Percentiles rank a stretch among this genome's conserved stretches.
Evolutionary conservation across 2,113 vertebrate species (phyloP).

Genomic region (Chionis minor): DNA sequence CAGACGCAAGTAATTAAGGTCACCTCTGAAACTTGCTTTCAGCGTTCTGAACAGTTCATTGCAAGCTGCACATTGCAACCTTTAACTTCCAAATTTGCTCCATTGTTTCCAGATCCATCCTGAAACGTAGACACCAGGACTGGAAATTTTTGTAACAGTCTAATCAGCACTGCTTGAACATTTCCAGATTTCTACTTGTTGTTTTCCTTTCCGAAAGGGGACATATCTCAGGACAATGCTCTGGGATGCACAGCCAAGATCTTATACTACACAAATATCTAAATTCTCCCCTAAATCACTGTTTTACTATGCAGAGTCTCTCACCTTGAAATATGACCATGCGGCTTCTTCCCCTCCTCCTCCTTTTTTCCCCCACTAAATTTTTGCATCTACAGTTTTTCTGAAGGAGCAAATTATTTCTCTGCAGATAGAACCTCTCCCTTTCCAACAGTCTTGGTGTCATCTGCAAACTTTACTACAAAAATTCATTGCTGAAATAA

Average conservation of each 20-base stretch:
- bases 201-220: neutral
- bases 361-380: neutral
- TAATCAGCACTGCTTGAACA: neutral
- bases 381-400: neutral
- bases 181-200: neutral
- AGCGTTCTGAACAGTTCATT: neutral
- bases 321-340: neutral
- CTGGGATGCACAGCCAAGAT: neutral
- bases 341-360: neutral
- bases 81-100: neutral
- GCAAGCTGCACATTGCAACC: neutral
- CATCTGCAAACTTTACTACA: neutral
- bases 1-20: neutral
- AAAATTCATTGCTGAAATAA: neutral
- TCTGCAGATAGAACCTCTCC: neutral
- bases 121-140: neutral
- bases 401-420: neutral
- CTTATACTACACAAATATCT: neutral
- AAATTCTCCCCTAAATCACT: neutral
- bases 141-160: neutral
- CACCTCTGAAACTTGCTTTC: neutral
- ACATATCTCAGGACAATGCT: neutral
- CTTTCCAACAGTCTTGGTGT: neutral
- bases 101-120: neutral
- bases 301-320: neutral